A percentile compares a stretch with the other conserved stretches of the same genome.
These are phyloP conservation scores for Zelleria hepariella DNA, from an alignment of 2,888 invertebrate species.

Conservation along the genomic window DNA sequence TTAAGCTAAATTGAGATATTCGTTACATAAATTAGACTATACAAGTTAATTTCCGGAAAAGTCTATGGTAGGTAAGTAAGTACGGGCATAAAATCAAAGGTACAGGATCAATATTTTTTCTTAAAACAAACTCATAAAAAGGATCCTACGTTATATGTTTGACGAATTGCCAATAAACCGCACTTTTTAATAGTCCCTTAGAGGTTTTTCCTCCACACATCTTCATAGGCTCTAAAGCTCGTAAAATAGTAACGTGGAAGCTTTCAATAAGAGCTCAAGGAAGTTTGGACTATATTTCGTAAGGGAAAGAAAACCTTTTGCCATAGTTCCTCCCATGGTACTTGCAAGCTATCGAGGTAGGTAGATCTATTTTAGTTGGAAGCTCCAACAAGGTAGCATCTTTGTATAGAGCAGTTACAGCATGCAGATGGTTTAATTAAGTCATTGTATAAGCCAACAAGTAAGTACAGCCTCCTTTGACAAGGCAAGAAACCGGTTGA, in stretches of 20 bases:
- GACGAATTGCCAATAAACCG: neutral
- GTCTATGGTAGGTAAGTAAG: too few relatives aligned
- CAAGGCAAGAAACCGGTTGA: too few relatives aligned
- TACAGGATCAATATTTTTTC: too few relatives aligned
- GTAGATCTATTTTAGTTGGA: neutral
- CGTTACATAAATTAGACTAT: too few relatives aligned
- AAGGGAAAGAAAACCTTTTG: neutral
- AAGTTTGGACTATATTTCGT: neutral
- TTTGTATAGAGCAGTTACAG: neutral
- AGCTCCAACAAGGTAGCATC: neutral
- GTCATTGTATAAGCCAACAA: too few relatives aligned
- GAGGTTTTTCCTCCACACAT: neutral
- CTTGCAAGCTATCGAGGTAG: neutral
- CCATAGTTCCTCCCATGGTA: neutral
- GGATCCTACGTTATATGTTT: neutral
- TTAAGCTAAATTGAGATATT: too few relatives aligned
- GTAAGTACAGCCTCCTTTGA: too few relatives aligned
- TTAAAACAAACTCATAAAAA: too few relatives aligned
- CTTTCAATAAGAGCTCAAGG: neutral
- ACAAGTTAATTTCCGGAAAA: too few relatives aligned
- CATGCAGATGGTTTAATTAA: too few relatives aligned
- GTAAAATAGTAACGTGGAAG: neutral
- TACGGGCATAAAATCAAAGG: too few relatives aligned
- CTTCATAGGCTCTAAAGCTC: neutral
- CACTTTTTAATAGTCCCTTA: neutral